phyloP scores from a whole-genome alignment of 2,888 invertebrate genomes.

The Pristionchus exspectatus region DNA sequence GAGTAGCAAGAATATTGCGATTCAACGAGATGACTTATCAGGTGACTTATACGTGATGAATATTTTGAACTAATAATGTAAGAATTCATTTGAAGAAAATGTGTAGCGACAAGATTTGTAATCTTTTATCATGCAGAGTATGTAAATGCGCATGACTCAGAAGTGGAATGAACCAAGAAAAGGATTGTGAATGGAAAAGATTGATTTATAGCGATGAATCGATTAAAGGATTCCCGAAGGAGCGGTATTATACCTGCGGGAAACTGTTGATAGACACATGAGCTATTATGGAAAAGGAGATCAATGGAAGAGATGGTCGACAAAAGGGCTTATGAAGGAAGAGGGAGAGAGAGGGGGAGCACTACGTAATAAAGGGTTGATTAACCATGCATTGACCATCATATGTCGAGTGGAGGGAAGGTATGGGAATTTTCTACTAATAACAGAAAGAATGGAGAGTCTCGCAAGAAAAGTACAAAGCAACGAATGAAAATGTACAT shows the following conservation, averaged over 20 bases:
- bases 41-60: no score
- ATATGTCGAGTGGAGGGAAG: not conserved
- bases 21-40: no score
- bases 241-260: conserved; percentile 42
- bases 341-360: not conserved
- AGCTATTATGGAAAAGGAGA: conserved; percentile 39
- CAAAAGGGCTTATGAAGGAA: not conserved
- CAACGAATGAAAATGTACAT: conserved; percentile 16
- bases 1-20: no score
- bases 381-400: conserved; percentile 30
- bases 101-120: conserved; percentile 1
- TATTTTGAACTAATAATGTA: no score
- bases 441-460: not conserved
- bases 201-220: not conserved
- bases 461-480: conserved; percentile 29
- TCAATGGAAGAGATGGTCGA: not conserved
- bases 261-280: conserved; percentile 39
- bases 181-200: not conserved
- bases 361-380: not conserved
- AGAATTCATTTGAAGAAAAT: no score
- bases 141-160: conserved; percentile 19
- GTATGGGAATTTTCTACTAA: not conserved
- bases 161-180: not conserved
- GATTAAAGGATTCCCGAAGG: conserved; percentile 40
- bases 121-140: conserved; percentile 45